Base-by-base conservation (phyloP, 2,888 invertebrate genomes). In the Apoda limacodes region DNA sequence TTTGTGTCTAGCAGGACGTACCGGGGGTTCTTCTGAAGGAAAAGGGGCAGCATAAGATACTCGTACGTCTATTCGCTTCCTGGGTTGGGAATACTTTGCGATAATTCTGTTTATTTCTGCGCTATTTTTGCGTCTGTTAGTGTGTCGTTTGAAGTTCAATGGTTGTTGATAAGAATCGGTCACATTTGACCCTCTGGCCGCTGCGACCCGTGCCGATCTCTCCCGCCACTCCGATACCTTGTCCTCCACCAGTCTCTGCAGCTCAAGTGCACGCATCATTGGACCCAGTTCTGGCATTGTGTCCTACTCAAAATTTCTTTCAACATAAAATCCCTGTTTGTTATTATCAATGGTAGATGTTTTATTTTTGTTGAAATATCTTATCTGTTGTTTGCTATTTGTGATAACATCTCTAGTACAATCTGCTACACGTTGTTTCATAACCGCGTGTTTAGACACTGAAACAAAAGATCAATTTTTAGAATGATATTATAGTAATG, bases 21-120 rank as follows among this genome's bases (percentile, higher is more conserved):
- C 49, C 15, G 76, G 76, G 28, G 62, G 58, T 41, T 50, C 45
- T 34, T 60, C 57, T 19, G 54, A 46, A 42, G 42, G 39, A 39
- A 51, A 52, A 19, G 55, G 58, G 38, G 55, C 42, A 19, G 53
- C 38, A n/a, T n/a, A n/a, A n/a, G 40, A 45, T 40, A 48, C 45
- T 48, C 60, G 60, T 7, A 17, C 17, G 62, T 62, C 66, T 55
- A 71, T 45, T 56, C 70, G 65, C 60, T 63, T 68, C 50, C 59
- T 65, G 42, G 71, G 64, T 50, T 59, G 70, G 34, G 81, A 80
- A 60, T 81, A 81, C 62, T 81, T 82, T 60, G 78, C 67, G 67
- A 80, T 74, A 64, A 81, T 81, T 72, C 71, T 78, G 55, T 80
- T 80, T 60, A 82, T 72, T 72, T 81, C 80, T 55, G 70, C 67